These are phyloP conservation scores for Euclidia mi DNA, from an alignment of 2,888 invertebrate genomes.

Conservation along the genomic window DNA sequence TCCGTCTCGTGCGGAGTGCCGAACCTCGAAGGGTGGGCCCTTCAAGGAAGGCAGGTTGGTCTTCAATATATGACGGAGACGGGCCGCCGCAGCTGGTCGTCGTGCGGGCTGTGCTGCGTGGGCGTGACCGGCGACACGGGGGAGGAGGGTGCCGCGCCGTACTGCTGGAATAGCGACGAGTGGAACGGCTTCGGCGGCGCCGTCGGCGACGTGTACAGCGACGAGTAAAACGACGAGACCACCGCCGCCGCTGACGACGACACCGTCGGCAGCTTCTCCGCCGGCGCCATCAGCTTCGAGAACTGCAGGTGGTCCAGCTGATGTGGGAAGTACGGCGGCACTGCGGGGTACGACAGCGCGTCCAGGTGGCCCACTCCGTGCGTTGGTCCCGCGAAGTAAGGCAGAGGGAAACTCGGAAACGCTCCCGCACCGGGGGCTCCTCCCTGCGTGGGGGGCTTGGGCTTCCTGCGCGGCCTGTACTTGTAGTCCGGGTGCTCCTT, in stretches of 20 bases:
- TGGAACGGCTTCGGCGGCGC: conserved; percentile 87
- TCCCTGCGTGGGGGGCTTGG: conserved; percentile 92
- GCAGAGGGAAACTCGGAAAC: conserved; percentile 91
- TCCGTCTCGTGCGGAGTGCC: conserved; percentile 62
- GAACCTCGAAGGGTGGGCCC: conserved; percentile 67
- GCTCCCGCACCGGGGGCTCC: conserved; percentile 86
- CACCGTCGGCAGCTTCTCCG: conserved; percentile 83
- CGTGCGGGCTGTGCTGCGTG: conserved; percentile 86
- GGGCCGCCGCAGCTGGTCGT: conserved; percentile 91
- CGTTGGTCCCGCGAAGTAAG: conserved; percentile 91
- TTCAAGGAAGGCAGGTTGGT: conserved; percentile 84
- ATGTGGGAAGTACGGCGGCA: conserved; percentile 94
- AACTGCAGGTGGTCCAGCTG: conserved; percentile 92
- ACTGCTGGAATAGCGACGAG: conserved; percentile 88
- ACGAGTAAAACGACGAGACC: conserved; percentile 92
- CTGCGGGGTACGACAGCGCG: conserved; percentile 91
- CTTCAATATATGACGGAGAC: conserved; percentile 93
- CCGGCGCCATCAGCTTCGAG: conserved; percentile 90
- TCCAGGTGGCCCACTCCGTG: conserved; percentile 90
- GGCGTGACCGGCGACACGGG: conserved; percentile 84
- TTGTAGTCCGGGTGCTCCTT: conserved; percentile 98
- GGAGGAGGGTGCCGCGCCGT: conserved; percentile 84
- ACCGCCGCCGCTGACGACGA: conserved; percentile 90
- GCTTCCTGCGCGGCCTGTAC: conserved; percentile 96
- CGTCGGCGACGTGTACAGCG: conserved; percentile 90